Conservation (phyloP, 1,140 invertebrate species). For the Bombus pyrosoma region DNA sequence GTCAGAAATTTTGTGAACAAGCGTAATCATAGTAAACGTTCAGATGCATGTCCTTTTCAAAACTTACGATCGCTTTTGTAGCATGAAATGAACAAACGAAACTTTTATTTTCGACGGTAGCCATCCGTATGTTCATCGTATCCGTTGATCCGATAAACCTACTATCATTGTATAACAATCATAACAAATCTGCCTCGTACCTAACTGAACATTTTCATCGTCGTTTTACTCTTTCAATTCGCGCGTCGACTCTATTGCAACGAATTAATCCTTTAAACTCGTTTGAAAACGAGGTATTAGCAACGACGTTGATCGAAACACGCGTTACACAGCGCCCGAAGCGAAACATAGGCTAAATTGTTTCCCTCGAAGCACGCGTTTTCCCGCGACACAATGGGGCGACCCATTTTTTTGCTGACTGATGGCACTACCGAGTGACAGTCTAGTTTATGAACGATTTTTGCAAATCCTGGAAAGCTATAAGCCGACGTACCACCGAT, state of each 20-base stretch:
- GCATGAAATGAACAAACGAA: not conserved
- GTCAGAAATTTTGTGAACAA: not conserved
- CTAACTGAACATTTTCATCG: not conserved
- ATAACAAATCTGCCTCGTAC: not conserved
- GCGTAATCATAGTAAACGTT: too few species aligned
- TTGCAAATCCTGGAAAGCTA: conserved; percentile 20
- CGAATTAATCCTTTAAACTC: not conserved
- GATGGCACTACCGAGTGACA: conserved; percentile 39
- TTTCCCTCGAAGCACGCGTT: not conserved
- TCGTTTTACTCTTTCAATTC: not conserved
- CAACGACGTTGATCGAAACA: conserved; percentile 17
- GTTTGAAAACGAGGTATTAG: not conserved
- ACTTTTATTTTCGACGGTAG: not conserved
- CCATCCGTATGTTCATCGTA: not conserved
- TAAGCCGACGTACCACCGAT: conserved; percentile 7
- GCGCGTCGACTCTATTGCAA: too few species aligned
- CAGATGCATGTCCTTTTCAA: not conserved
- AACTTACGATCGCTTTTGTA: not conserved
- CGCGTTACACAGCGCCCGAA: not conserved
- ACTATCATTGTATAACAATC: not conserved
- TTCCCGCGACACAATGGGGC: not conserved
- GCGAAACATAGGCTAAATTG: not conserved
- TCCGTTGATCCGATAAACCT: not conserved
- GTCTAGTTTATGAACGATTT: conserved; percentile 41
- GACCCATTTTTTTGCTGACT: conserved; percentile 44